phyloP scores from a whole-genome alignment of 2,888 invertebrate genomes.

The Druceiella hillmani region DNA sequence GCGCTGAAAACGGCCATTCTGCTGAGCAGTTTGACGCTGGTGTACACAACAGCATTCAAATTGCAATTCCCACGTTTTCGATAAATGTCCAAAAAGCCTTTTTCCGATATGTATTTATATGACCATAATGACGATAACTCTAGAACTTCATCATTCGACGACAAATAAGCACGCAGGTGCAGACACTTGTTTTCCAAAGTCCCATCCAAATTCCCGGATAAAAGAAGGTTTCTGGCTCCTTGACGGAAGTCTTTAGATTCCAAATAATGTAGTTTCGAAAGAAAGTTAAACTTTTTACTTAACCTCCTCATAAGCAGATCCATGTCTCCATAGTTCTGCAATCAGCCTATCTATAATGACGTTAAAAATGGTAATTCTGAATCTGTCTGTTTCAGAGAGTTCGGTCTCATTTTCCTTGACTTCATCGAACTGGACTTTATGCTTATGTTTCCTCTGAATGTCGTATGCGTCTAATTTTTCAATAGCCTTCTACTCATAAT shows the following conservation, averaged over 20 bases:
- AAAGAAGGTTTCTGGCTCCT: neutral
- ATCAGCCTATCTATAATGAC: conserved; percentile 11
- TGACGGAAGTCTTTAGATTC: neutral
- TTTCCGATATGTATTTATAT: no score
- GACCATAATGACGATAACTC: no score
- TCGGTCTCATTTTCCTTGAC: conserved; percentile 14
- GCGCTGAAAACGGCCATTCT: no score
- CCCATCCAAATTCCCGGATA: neutral
- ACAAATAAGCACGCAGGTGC: conserved; percentile 3
- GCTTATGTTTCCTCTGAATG: conserved; percentile 8
- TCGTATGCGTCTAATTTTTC: conserved; percentile 7
- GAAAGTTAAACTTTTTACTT: conserved; percentile 1
- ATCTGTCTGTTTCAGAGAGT: conserved; percentile 7
- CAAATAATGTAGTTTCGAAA: neutral
- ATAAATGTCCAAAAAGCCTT: no score
- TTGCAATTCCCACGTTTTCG: no score
- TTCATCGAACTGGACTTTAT: no score
- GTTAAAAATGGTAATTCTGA: conserved; percentile 10
- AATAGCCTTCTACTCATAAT: conserved; percentile 8
- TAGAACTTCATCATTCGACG: no score
- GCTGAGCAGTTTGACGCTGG: no score
- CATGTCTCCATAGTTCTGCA: conserved; percentile 9
- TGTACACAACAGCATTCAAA: no score
- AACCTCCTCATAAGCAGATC: conserved; percentile 10
- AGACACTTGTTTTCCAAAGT: conserved; percentile 3